These are phyloP conservation scores for Phaenicophaeus curvirostris DNA, from an alignment of 2,797 vertebrate species.

Conservation along the genomic window DNA sequence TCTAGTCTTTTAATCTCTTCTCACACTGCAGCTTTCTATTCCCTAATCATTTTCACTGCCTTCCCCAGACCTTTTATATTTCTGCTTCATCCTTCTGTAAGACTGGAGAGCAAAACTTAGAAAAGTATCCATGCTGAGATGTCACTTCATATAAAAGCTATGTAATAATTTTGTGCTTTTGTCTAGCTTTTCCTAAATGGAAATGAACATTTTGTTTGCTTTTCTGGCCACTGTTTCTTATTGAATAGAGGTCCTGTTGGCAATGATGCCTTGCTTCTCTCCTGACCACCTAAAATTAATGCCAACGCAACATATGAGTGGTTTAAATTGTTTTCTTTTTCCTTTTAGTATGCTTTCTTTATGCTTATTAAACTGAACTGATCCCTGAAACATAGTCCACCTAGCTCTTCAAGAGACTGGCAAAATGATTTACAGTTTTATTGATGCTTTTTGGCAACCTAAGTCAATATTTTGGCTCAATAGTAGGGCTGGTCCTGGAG, in stretches of 20 bases:
- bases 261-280: not conserved
- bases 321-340: not conserved
- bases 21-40: conserved; percentile 1
- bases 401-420: not conserved
- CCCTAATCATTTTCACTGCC: conserved; percentile 26
- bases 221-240: not conserved
- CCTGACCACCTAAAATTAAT: not conserved
- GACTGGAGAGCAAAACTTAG: not conserved
- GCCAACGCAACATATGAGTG: not conserved
- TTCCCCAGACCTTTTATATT: not conserved
- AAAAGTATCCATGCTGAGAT: not conserved
- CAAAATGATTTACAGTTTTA: not conserved
- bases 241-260: not conserved
- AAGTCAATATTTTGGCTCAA: not conserved
- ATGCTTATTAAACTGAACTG: not conserved
- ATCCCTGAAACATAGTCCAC: not conserved
- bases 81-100: not conserved
- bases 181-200: not conserved
- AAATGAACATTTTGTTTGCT: not conserved
- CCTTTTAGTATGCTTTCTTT: not conserved
- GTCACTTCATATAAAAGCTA: not conserved
- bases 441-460: not conserved
- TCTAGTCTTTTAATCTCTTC: conserved; percentile 45
- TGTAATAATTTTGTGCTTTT: not conserved
- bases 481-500: not conserved